Evolutionary conservation across 2,113 vertebrate genomes (phyloP).

Genomic region (Synchiropus splendidus): DNA sequence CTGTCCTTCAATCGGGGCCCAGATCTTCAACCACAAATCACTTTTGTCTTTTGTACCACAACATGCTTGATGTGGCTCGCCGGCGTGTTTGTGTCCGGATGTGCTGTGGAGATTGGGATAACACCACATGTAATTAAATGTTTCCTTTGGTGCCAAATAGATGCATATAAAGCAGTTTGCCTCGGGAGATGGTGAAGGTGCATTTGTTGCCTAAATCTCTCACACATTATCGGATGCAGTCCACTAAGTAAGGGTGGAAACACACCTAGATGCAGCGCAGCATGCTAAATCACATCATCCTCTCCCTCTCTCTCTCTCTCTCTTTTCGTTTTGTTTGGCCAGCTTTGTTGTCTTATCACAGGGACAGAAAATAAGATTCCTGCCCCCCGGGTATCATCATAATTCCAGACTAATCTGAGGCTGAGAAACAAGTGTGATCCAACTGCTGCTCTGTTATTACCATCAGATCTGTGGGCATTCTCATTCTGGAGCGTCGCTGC

Average conservation of each 20-base stretch:
- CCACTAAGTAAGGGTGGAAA: conserved; percentile 31
- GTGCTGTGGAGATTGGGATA: neutral
- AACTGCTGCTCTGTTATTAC: conserved; percentile 38
- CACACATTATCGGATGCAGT: conserved; percentile 32
- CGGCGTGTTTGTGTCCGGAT: too few species aligned
- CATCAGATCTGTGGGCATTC: conserved; percentile 19
- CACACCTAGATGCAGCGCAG: conserved; percentile 33
- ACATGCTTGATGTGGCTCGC: conserved; percentile 1
- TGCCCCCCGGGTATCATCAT: conserved; percentile 54
- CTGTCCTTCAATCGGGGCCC: too few species aligned
- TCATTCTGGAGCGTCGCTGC: conserved; percentile 24
- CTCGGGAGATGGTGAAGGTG: conserved; percentile 10
- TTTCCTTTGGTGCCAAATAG: conserved; percentile 13
- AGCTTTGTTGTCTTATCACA: conserved; percentile 60
- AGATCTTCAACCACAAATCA: conserved; percentile 6
- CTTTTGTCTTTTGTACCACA: conserved; percentile 7
- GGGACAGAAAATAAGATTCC: conserved; percentile 57
- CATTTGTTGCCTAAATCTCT: conserved; percentile 20
- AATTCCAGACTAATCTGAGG: conserved; percentile 59
- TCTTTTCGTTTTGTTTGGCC: conserved; percentile 21
- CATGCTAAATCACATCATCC: conserved; percentile 41
- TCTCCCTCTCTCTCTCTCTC: conserved; percentile 17
- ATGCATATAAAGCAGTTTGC: conserved; percentile 12
- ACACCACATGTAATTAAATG: conserved; percentile 14
- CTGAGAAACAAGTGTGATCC: conserved; percentile 41